Base-by-base conservation (phyloP, 2,888 invertebrate species). In the Parnassius orleans region DNA sequence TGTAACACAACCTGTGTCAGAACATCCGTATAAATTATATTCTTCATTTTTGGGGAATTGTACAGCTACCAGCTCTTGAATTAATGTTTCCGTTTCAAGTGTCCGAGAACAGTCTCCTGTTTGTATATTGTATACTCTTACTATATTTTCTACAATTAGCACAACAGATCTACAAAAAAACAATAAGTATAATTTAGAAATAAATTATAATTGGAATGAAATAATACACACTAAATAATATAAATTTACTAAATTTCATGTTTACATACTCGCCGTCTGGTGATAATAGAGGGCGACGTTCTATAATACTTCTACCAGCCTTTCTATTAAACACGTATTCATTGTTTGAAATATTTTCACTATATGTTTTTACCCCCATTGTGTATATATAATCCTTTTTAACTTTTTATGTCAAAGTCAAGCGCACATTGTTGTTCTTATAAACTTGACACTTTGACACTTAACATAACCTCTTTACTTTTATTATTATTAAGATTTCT, bases 251-350 rank as follows among this genome's bases (percentile, higher is more conserved):
- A 44, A 14, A 12, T n/a, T 47, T 47, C n/a, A 15, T 53, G 24
- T 63, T 47, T 66, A 84, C 90, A 74, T 79, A 92, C 92, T 88
- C 85, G 79, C 88, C 90, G 73, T 92, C 90, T 12, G 91, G 89
- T 42, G 92, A 88, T 78, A 92, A 91, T 66, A 86, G 71, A 53
- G 92, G 91, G 14, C 78, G 76, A 44, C 77, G 81, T 73, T 92
- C 90, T 65, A 91, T 88, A 57, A 92, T 84, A 83, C 86, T 91
- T 70, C 86, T 84, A 9, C 92, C 92, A 54, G 90, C 91, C 79
- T 90, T 91, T 75, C 90, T 81, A 59, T 73, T 78, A 70, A 90
- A 83, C 50, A 72, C 77, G 66, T 88, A 91, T 60, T 83, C 84
- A 7, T 66, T 69, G 59, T 76, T 69, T 10, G 58, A 63, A 65